phyloP scores from a whole-genome alignment of 2,888 invertebrate genomes.

The Netelia inedita region DNA sequence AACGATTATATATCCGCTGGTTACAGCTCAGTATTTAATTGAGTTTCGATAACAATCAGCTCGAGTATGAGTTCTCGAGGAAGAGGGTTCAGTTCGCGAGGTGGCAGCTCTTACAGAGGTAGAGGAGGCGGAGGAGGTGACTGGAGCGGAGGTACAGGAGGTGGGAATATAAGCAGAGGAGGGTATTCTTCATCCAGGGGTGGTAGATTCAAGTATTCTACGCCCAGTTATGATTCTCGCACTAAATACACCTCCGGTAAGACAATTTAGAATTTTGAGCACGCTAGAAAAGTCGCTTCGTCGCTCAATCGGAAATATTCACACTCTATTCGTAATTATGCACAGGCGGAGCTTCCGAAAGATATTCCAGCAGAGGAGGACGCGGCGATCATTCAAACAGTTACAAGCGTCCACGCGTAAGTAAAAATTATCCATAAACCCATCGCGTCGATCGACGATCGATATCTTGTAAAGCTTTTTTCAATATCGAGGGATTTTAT shows the following conservation, averaged over 20 bases:
- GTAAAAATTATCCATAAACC: constrained; percentile 38
- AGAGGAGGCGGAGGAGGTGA: constrained; percentile 80
- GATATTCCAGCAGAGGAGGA: constrained; percentile 81
- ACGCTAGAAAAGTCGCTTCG: too few species aligned
- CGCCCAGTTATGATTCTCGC: constrained; percentile 81
- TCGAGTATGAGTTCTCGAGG: constrained; percentile 82
- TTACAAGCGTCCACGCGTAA: constrained; percentile 82
- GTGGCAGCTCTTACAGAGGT: constrained; percentile 81
- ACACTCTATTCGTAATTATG: background rate
- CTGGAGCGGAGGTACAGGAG: constrained; percentile 74
- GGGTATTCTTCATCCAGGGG: constrained; percentile 82
- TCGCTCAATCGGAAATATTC: too few species aligned
- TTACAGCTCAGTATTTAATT: constrained; percentile 35
- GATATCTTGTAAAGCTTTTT: background rate
- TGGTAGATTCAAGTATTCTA: constrained; percentile 82
- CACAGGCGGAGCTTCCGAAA: constrained; percentile 78
- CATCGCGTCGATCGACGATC: background rate
- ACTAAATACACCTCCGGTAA: constrained; percentile 82
- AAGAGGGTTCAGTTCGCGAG: constrained; percentile 81
- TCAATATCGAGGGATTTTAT: background rate
- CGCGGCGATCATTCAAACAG: constrained; percentile 82
- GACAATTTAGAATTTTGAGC: constrained; percentile 21
- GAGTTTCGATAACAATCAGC: constrained; percentile 62
- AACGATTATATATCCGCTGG: background rate
- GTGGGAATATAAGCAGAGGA: constrained; percentile 79